Evolutionary conservation across 2,888 invertebrate species (phyloP), one percentile per base, ranked within the genome.

Genomic region (Oscheius sp.): DNA sequence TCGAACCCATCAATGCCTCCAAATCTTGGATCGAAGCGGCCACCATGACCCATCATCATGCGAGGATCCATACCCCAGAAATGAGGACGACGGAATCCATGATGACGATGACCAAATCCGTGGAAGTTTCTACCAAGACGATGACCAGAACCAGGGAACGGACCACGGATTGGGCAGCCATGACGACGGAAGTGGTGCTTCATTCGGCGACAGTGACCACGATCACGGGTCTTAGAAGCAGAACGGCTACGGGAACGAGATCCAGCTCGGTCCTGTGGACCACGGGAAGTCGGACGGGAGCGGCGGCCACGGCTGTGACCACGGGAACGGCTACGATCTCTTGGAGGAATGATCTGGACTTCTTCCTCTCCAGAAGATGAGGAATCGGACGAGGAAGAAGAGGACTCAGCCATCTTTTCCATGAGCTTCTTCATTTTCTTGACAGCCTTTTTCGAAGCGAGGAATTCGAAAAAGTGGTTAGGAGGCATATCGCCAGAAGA

Each of bases 361-460:
- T 53, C 53, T 10, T 53, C 53, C 10, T 53, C 53, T 3, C 53
- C 53, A 53, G 53, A 53, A 53, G 53, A 53, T 4, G 53, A 53
- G 11, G 13, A 13, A 53, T 4, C 3, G 10, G 53, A 53, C 13
- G 53, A 53, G 10, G 53, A 53, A 29, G 53, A 53, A 10, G 53
- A 53, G 3, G n/a, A 21, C n/a, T 13, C 53, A 10, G 53, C 53
- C 53, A 53, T 53, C 53, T 53, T 53, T 4, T 13, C 11, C n/a
- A 53, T 13, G 29, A 21, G 53, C 29, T 53, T 53, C 29, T 29
- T 53, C 53, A 53, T 13, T 10, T 53, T 53, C 53, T 53, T 53
- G 42, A 7, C 42, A 21, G 13, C n/a, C 29, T 53, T 53, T 29
- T 53, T 53, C n/a, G 13, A 21, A 53, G 53, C 53, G n/a, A 53